Evolutionary conservation across 2,797 vertebrate genomes (phyloP), one percentile per base, ranked within the genome.

Genomic region (Pseudopleuronectes americanus): DNA sequence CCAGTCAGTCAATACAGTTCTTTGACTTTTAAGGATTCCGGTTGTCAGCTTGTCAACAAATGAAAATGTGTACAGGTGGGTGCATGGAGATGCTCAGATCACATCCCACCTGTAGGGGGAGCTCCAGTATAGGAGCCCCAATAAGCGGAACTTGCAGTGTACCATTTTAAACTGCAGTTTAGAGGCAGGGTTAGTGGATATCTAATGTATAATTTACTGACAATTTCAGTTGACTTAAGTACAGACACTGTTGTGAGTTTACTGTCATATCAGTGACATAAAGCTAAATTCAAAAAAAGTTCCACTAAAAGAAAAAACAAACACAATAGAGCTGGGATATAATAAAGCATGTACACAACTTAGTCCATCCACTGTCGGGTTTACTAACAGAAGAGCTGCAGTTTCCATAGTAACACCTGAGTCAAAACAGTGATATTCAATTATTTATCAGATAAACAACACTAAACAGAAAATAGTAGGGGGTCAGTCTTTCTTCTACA

Each of bases 331-430:
- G 45, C n/a, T 28, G 43, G 52, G 41, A 22, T 28, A 51, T 23
- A 47, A 62, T 36, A 5, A 48, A 56, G 17, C 68, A 48, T 16
- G 10, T 4, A 5, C 3, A 21, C 28, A 23, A 22, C n/a, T 23
- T 41, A 48, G 26, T 62, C 19, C 41, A 47, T 16, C 47, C 21
- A 48, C 28, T 48, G 43, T 17, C 38, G 4, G 19, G 52, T 45
- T n/a, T 55, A 26, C 21, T 3, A 68, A 28, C 7, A 68, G 19
- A 23, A 31, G 31, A 41, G 13, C 13, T 23, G 14, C 38, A 48
- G 59, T 62, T 62, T 63, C 59, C 68, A 71, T 63, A 38, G 41
- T 14, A 56, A 71, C 58, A 38, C 28, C 33, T 23, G 12, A 21
- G 22, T 57, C 22, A 21, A 21, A 49, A 43, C 43, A 28, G 52